These are phyloP conservation scores for Salarias fasciatus DNA, from an alignment of 2,797 vertebrate species.

Conservation along the genomic window DNA sequence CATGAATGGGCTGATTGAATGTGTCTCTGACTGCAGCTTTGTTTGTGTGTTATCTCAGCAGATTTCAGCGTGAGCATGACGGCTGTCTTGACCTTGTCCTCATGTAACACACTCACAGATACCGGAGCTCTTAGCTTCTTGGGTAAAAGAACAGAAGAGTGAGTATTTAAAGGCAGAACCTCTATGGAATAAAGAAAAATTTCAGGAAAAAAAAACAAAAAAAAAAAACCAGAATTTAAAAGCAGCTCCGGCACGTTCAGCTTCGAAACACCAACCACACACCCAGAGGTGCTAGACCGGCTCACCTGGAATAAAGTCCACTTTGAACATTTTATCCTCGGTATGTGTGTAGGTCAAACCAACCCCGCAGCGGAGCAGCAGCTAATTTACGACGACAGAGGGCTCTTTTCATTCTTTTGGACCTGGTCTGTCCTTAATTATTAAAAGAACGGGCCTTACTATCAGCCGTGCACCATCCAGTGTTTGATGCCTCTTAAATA, in stretches of 20 bases:
- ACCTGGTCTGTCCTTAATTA: slow-evolving; percentile 89
- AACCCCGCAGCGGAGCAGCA: slow-evolving; percentile 77
- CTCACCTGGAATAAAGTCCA: slow-evolving; percentile 51
- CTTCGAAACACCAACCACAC: slow-evolving; percentile 38
- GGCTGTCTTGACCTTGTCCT: no score
- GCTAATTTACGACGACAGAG: slow-evolving; percentile 88
- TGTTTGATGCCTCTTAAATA: slow-evolving; percentile 90
- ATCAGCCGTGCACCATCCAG: slow-evolving; percentile 74
- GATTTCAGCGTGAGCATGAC: no score
- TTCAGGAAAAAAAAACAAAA: background rate
- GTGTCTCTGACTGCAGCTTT: no score
- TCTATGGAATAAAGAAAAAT: no score
- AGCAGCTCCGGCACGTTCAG: slow-evolving; percentile 31
- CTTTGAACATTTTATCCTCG: slow-evolving; percentile 33
- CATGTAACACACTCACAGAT: no score
- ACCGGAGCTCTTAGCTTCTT: no score
- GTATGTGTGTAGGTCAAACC: slow-evolving; percentile 54
- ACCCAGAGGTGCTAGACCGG: slow-evolving; percentile 18
- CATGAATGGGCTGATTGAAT: no score
- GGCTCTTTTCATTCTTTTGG: slow-evolving; percentile 85
- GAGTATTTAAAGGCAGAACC: no score
- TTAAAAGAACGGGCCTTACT: slow-evolving; percentile 85
- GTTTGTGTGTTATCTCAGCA: no score
- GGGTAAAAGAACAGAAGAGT: no score
- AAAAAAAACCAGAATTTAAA: slow-evolving; percentile 35